phyloP scores from a whole-genome alignment of 1,140 invertebrate species.

The Saccostrea cuccullata region DNA sequence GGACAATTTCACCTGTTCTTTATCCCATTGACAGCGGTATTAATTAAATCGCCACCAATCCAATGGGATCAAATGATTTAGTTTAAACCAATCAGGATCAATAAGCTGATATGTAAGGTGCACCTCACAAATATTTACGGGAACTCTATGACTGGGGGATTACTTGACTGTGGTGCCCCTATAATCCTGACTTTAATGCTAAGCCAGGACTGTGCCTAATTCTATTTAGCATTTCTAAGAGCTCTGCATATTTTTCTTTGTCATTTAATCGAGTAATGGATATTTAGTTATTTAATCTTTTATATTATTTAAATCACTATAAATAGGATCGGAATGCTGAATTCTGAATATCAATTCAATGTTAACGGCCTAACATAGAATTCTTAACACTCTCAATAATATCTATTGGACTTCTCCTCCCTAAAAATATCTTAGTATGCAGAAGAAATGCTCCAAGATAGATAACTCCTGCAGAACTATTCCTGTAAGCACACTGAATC shows the following conservation, averaged over 20 bases:
- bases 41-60: slow-evolving; percentile 14
- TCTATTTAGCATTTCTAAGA: neutral
- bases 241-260: neutral
- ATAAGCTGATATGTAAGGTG: neutral
- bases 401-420: neutral
- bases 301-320: slow-evolving; percentile 15
- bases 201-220: slow-evolving; percentile 6
- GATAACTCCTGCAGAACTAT: neutral
- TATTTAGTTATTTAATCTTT: neutral
- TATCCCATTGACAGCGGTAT: neutral
- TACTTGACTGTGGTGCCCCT: neutral
- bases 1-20: slow-evolving; percentile 21
- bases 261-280: neutral
- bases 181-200: slow-evolving; percentile 1
- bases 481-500: neutral
- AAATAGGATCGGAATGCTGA: neutral
- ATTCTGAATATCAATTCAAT: neutral
- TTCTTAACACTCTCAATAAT: too few relatives aligned
- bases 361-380: too few relatives aligned
- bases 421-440: neutral
- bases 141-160: neutral
- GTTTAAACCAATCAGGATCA: neutral
- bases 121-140: slow-evolving; percentile 4
- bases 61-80: neutral
- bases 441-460: neutral